Conservation (phyloP, 2,113 vertebrate genomes). For the Oceanodroma tethys region DNA sequence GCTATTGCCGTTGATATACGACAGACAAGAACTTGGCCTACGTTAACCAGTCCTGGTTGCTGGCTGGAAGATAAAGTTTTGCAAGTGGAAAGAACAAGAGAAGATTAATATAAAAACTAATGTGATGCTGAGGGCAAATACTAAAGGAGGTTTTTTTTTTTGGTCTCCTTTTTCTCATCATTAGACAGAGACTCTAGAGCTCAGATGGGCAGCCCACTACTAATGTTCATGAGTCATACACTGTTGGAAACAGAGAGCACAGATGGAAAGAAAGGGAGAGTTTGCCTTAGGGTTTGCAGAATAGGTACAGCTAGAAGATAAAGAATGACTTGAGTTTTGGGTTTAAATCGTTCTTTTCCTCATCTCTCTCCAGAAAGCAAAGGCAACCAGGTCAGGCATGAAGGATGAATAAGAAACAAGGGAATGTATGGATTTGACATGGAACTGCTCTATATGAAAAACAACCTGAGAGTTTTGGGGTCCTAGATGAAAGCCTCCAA, state of each 20-base stretch:
- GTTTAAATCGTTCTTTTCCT: not conserved
- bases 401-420: not conserved
- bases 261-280: not conserved
- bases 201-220: not conserved
- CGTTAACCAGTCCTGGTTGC: not conserved
- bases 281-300: not conserved
- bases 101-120: not conserved
- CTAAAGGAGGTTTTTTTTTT: not conserved
- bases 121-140: not conserved
- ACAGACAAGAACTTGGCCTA: no score
- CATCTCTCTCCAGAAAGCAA: not conserved
- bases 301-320: not conserved
- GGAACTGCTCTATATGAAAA: not conserved
- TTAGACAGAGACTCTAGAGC: not conserved
- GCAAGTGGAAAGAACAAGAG: not conserved
- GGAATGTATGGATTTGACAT: not conserved
- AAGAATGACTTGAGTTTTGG: not conserved
- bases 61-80: not conserved
- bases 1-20: accelerated
- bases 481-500: not conserved
- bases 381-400: not conserved
- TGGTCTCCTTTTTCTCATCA: not conserved
- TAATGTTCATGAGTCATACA: no score
- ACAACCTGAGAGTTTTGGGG: not conserved
- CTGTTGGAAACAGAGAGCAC: not conserved